Evolutionary conservation across 30 jellyfish, hydroid and myxozoan species (phyloP), one percentile per base, ranked within the genome.

Genomic region (Mastigias papua): DNA sequence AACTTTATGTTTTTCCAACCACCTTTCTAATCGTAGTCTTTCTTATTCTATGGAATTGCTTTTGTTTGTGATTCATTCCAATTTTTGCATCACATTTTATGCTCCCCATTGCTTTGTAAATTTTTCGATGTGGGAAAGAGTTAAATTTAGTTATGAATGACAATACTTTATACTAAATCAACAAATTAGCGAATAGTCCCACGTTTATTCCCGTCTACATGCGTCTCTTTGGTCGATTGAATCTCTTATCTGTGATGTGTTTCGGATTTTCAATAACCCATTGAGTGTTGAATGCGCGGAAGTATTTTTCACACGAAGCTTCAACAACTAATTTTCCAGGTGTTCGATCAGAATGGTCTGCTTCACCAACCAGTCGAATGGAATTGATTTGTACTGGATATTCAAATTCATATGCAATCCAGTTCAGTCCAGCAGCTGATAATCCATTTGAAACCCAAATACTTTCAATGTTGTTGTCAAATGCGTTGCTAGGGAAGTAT

Each of bases 381-480:
- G 97, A 80, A 74, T 85, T 86, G 68, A 94, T 76, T 37, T 85
- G 91, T 11, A 94, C 99, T 0, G 99, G 99, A 69, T 84, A 89
- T 78, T 86, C 92, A 76, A 94, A 94, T 81, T 85, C 99, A 67
- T 89, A 94, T 5, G 99, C 99, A 78, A 94, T 86, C 99, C 99
- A 94, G 69, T 94, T 94, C 76, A 94, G 69, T 29, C 99, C 99
- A 29, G 97, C 97, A 13, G 97, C 83, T 1, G 99, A 94, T 22
- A 84, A 86, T 25, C 99, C 99, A 63, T 94, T 94, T 51, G 99
- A 90, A 11, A 90, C 99, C 99, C 99, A 94, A 16, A 94, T 76
- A 62, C 96, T 81, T 27, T 94, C 99, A 2, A 86, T 84, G 84
- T 94, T 94, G 97, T 94, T 94, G 78, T 94, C 99, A 35, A 89